phyloP scores from a whole-genome alignment of 37 sponge, comb jelly and placozoan species.

The Beroe forskalii region DNA sequence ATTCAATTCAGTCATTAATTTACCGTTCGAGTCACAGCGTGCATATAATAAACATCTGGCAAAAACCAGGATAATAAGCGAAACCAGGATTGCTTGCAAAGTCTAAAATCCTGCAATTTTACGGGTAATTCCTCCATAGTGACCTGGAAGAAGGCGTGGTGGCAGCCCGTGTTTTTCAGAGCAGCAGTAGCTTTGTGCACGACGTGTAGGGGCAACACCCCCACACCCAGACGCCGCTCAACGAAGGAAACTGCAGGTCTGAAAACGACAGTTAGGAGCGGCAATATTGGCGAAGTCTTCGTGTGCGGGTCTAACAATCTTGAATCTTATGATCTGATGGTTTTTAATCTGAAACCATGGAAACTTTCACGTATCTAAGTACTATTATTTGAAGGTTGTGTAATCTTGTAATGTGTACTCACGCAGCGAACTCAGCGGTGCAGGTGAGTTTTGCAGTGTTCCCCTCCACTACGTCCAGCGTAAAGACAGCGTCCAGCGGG shows the following conservation, averaged over 20 bases:
- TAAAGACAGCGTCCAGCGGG: slow-evolving; percentile 66
- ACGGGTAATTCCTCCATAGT: too few relatives aligned
- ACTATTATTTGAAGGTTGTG: not conserved
- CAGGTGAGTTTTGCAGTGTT: slow-evolving; percentile 31
- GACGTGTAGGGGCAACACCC: slow-evolving; percentile 73
- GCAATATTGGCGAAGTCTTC: too few relatives aligned
- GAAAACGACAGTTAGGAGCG: not conserved
- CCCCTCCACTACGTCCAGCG: slow-evolving; percentile 67
- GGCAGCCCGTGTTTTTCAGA: slow-evolving; percentile 71
- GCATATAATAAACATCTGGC: too few relatives aligned
- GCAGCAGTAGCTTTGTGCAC: slow-evolving; percentile 54
- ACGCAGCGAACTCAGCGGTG: slow-evolving; percentile 65
- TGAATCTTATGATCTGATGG: not conserved
- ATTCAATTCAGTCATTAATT: not conserved
- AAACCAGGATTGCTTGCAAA: too few relatives aligned
- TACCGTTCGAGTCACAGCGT: too few relatives aligned
- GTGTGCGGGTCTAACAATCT: too few relatives aligned
- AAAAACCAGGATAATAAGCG: too few relatives aligned
- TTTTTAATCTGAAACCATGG: not conserved
- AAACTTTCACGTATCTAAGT: not conserved
- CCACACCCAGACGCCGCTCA: slow-evolving; percentile 71
- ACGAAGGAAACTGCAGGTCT: slow-evolving; percentile 40
- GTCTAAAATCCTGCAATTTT: too few relatives aligned
- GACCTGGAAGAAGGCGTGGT: slow-evolving; percentile 66
- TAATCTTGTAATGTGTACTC: not conserved